Evolutionary conservation across 53 echinoderm and acorn worm genomes (phyloP).

Genomic region (Arbacia lixula): DNA sequence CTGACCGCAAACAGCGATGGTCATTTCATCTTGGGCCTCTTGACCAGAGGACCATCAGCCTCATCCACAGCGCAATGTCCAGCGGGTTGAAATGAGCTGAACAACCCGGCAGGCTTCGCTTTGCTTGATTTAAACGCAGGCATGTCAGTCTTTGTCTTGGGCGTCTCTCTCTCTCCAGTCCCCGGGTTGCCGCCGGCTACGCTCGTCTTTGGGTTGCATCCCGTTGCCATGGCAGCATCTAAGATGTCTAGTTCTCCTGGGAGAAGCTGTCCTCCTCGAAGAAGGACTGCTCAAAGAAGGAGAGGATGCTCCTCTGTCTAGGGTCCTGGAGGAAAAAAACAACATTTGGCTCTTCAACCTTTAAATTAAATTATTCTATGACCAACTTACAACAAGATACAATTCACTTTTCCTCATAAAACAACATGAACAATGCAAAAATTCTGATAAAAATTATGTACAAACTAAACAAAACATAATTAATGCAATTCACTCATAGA

Average conservation of each 20-base stretch:
- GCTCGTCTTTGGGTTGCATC: constrained; percentile 25
- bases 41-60: not conserved
- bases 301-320: constrained; percentile 81
- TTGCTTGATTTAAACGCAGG: not conserved
- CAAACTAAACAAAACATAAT: too few species aligned
- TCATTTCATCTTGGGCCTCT: constrained; percentile 28
- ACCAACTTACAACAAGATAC: too few species aligned
- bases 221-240: constrained; percentile 69
- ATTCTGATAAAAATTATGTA: too few species aligned
- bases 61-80: not conserved
- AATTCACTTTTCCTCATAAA: too few species aligned
- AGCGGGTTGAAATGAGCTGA: constrained; percentile 33
- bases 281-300: constrained; percentile 93
- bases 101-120: not conserved
- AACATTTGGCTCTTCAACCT: too few species aligned
- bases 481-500: too few species aligned
- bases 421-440: too few species aligned
- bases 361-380: too few species aligned
- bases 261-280: constrained; percentile 66
- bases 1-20: too few species aligned
- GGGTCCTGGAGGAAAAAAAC: constrained; percentile 71
- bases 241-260: constrained; percentile 74
- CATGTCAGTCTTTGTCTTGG: not conserved
- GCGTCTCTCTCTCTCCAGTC: not conserved
- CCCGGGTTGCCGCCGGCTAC: not conserved